phyloP scores from a whole-genome alignment of 2,888 invertebrate genomes.

The Arge pagana region DNA sequence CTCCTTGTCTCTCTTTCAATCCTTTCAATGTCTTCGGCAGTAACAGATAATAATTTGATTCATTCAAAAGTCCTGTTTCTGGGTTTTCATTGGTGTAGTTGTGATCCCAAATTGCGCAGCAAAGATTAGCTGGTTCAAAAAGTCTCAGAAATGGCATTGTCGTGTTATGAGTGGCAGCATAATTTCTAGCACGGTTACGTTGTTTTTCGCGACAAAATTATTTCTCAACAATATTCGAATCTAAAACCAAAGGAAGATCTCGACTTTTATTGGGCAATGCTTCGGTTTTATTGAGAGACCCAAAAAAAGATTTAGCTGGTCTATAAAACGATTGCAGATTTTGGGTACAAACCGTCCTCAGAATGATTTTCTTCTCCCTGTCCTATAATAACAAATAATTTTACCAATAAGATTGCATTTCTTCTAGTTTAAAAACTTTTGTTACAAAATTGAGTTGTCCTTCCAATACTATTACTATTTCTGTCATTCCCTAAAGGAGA shows the following conservation, averaged over 20 bases:
- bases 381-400: no score
- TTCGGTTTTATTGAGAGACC: slow-evolving; percentile 24
- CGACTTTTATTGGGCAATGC: slow-evolving; percentile 23
- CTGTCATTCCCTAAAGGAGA: slow-evolving; percentile 21
- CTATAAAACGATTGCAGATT: slow-evolving; percentile 29
- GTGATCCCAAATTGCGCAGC: not conserved
- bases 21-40: not conserved
- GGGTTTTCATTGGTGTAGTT: not conserved
- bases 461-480: slow-evolving; percentile 11
- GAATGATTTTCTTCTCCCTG: slow-evolving; percentile 3
- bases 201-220: slow-evolving; percentile 6
- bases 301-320: slow-evolving; percentile 18
- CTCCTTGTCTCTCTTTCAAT: not conserved
- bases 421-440: no score
- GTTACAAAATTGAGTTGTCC: no score
- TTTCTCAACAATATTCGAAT: slow-evolving; percentile 7
- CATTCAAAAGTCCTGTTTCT: not conserved
- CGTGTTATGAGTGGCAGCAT: not conserved
- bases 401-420: no score
- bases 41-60: not conserved
- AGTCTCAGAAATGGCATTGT: not conserved
- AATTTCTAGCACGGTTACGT: slow-evolving; percentile 9
- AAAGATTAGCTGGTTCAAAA: slow-evolving; percentile 1
- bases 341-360: slow-evolving; percentile 21
- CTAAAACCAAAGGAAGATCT: not conserved